A percentile compares a stretch with the other conserved stretches of the same genome.
phyloP scores from a whole-genome alignment of 2,797 vertebrate species.

The Ctenosaura bakeri region DNA sequence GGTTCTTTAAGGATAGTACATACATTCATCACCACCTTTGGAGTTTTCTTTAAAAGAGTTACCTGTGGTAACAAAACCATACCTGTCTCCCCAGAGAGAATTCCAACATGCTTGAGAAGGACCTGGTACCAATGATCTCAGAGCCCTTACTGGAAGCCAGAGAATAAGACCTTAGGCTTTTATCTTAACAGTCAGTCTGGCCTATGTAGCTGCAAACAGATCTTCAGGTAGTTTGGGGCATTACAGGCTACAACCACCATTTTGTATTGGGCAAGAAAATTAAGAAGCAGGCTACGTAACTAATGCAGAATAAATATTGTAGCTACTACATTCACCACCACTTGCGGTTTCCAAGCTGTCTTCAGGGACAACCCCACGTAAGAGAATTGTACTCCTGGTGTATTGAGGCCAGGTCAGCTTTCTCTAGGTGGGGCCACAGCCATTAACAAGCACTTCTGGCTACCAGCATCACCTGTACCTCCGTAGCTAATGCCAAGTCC shows the following conservation, averaged over 20 bases:
- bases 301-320: neutral
- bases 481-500: neutral
- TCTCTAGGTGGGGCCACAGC: neutral
- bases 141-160: neutral
- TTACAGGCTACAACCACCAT: neutral
- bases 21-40: neutral
- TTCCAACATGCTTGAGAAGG: neutral
- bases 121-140: neutral
- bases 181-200: neutral
- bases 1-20: neutral
- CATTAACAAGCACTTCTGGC: neutral
- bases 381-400: too few species aligned
- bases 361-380: too few species aligned
- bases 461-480: neutral
- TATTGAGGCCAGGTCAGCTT: neutral
- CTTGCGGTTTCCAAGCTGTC: neutral
- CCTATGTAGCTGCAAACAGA: neutral
- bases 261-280: neutral
- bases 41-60: neutral
- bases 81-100: too few species aligned
- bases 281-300: neutral
- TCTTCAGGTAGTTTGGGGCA: neutral
- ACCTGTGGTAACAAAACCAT: neutral
- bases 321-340: neutral
- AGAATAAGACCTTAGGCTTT: neutral